These are phyloP conservation scores for Apamea crenata DNA, from an alignment of 2,888 invertebrate species.

Conservation along the genomic window DNA sequence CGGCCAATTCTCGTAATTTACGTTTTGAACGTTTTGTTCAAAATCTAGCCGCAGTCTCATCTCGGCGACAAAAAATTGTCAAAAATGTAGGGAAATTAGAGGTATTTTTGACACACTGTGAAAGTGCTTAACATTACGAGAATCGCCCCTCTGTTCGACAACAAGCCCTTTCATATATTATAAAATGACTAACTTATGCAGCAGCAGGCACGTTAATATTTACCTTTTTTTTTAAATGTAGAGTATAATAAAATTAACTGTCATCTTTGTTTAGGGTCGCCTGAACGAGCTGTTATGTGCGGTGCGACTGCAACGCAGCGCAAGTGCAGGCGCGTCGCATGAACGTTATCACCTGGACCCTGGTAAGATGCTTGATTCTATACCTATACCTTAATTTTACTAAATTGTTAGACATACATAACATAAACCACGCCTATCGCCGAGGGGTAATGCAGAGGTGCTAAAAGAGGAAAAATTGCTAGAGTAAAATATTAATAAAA, in stretches of 20 bases:
- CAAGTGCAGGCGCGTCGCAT: slow-evolving; percentile 90
- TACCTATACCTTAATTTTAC: background rate
- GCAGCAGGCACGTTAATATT: background rate
- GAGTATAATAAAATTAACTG: background rate
- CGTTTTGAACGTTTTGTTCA: no score
- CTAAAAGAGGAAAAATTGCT: background rate
- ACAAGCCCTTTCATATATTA: background rate
- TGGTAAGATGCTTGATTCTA: slow-evolving; percentile 73
- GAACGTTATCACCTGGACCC: slow-evolving; percentile 95
- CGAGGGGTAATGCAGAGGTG: background rate
- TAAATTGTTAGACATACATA: background rate
- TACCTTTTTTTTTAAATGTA: background rate
- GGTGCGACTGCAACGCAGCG: slow-evolving; percentile 93
- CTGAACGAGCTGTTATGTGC: slow-evolving; percentile 97
- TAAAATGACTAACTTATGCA: background rate
- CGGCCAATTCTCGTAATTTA: no score
- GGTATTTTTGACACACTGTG: background rate
- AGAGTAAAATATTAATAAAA: background rate
- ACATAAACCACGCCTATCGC: background rate
- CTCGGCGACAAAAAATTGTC: no score
- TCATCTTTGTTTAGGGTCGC: slow-evolving; percentile 91
- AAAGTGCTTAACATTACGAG: background rate
- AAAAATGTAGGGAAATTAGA: no score
- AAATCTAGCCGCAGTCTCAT: no score
- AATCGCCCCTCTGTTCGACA: background rate